Conservation (phyloP, 2,113 vertebrate genomes). For the Muscicapa adusta region DNA sequence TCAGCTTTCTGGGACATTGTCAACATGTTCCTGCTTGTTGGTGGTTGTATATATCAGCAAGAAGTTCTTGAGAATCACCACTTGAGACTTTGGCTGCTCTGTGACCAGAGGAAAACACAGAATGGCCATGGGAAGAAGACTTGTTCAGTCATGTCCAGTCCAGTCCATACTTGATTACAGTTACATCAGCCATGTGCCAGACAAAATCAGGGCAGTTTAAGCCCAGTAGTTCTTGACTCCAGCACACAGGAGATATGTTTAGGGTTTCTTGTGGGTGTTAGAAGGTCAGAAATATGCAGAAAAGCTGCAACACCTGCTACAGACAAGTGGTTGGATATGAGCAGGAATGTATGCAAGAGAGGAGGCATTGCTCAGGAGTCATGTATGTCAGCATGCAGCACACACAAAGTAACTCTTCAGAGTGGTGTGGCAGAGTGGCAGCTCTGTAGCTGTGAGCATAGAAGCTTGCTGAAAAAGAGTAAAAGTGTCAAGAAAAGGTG, state of each 20-base stretch:
- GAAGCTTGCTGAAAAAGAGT: neutral
- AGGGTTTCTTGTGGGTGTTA: neutral
- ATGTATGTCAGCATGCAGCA: neutral
- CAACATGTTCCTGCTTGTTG: neutral
- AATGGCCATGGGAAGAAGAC: neutral
- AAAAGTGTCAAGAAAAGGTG: neutral
- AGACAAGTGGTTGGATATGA: neutral
- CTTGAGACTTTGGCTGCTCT: neutral
- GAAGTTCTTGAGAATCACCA: neutral
- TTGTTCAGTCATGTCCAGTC: neutral
- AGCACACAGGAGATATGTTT: neutral
- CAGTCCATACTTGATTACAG: neutral
- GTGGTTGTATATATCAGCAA: neutral
- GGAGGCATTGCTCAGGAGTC: neutral
- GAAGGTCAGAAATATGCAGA: neutral
- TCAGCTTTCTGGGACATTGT: neutral
- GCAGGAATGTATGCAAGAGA: neutral
- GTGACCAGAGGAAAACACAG: neutral
- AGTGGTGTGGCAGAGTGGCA: neutral
- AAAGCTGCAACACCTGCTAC: neutral
- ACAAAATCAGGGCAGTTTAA: neutral
- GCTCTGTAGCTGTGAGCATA: neutral
- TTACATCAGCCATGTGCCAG: neutral
- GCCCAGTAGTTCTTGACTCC: neutral
- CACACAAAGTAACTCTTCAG: accelerated